Evolutionary conservation across 92 coral and sea anemone genomes (phyloP).

Genomic region (Phymanthus crucifer): DNA sequence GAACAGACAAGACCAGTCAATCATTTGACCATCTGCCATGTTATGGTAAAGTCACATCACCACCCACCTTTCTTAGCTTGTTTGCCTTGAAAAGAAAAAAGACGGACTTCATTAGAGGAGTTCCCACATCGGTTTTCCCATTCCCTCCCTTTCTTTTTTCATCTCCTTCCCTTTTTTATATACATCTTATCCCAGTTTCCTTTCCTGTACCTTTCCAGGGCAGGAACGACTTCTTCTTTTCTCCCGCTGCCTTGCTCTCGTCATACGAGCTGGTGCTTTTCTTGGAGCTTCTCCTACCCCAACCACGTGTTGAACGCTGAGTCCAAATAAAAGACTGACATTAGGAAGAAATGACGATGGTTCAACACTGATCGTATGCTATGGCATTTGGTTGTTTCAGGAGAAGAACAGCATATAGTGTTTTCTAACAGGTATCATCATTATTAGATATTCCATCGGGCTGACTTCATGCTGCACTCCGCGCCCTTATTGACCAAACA

Average conservation of each 20-base stretch:
- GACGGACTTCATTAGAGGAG: background rate
- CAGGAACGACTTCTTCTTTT: constrained; percentile 77
- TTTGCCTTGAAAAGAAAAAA: constrained; percentile 56
- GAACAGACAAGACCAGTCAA: background rate
- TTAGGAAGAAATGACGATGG: background rate
- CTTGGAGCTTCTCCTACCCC: constrained; percentile 72
- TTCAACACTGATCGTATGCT: background rate
- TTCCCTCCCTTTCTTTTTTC: background rate
- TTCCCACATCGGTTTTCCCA: background rate
- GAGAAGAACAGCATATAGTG: no score
- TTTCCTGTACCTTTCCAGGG: constrained; percentile 85
- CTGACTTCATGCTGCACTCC: no score
- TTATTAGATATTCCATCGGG: no score
- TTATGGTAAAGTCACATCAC: no score
- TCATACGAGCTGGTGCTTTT: constrained; percentile 54
- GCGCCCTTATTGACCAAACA: no score
- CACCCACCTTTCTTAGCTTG: constrained; percentile 71
- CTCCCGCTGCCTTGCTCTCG: constrained; percentile 59
- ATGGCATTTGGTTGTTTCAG: no score
- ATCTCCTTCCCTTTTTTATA: background rate
- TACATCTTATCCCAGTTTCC: background rate
- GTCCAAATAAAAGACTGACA: background rate
- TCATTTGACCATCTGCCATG: no score
- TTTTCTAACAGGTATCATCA: no score
- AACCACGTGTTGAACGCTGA: constrained; percentile 76